Evolutionary conservation across 2,888 invertebrate species (phyloP).

Genomic region (Altica lythri): DNA sequence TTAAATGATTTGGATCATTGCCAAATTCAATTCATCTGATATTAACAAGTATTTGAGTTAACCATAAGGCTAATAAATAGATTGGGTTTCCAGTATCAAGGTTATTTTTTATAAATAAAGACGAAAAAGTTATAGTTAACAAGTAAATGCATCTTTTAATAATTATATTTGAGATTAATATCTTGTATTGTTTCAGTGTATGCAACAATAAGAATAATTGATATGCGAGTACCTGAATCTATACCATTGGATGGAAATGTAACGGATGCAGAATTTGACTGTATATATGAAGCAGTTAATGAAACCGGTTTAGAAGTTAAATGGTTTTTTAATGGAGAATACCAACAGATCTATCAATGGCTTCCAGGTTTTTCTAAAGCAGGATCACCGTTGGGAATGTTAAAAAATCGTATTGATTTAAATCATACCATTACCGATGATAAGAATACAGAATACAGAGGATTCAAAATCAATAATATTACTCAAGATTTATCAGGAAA

Average conservation of each 20-base stretch:
- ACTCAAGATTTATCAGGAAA: conserved; percentile 61
- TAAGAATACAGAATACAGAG: conserved; percentile 58
- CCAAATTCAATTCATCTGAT: too few species aligned
- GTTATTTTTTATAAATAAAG: too few species aligned
- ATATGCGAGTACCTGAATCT: conserved; percentile 43
- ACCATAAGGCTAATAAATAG: too few species aligned
- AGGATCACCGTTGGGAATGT: conserved; percentile 49
- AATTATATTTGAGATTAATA: too few species aligned
- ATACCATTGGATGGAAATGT: conserved; percentile 30
- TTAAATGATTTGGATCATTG: too few species aligned
- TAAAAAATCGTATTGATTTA: conserved; percentile 56
- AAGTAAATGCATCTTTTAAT: too few species aligned
- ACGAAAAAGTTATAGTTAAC: too few species aligned
- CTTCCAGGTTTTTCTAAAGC: conserved; percentile 47
- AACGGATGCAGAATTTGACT: conserved; percentile 57
- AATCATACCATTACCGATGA: conserved; percentile 55
- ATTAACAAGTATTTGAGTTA: too few species aligned
- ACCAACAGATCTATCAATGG: conserved; percentile 60
- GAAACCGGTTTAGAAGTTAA: conserved; percentile 57
- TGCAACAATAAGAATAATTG: conserved; percentile 45
- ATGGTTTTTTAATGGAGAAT: conserved; percentile 59
- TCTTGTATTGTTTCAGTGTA: conserved; percentile 41
- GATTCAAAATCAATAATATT: conserved; percentile 60
- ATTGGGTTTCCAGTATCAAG: too few species aligned
- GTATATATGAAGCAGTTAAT: conserved; percentile 57